Evolutionary conservation across 2,797 vertebrate genomes (phyloP).

Genomic region (Cirrhinus mrigala): DNA sequence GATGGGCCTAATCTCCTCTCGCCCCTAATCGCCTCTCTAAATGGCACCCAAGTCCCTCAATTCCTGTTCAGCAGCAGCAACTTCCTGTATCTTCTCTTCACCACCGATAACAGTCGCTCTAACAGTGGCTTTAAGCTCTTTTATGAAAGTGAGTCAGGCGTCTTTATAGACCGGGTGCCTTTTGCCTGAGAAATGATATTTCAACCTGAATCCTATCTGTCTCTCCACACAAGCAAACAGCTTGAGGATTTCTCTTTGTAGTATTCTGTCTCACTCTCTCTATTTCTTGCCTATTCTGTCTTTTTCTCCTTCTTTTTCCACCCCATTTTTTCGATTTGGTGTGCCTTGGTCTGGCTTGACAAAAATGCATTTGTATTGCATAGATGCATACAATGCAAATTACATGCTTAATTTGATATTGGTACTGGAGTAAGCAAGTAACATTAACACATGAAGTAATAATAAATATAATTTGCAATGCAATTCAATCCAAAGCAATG

Average conservation of each 20-base stretch:
- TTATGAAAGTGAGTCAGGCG: conserved; percentile 90
- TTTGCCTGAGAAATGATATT: conserved; percentile 41
- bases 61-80: conserved; percentile 95
- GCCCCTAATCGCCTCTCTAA: conserved; percentile 93
- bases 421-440: neutral
- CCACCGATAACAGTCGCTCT: conserved; percentile 96
- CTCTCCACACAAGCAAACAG: conserved; percentile 44
- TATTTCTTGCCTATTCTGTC: neutral
- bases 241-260: conserved; percentile 39
- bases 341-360: neutral
- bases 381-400: neutral
- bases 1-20: conserved; percentile 95
- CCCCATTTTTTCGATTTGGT: neutral
- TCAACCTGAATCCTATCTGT: conserved; percentile 15
- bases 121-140: conserved; percentile 99
- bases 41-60: conserved; percentile 96
- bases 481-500: neutral
- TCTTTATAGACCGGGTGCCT: conserved; percentile 25
- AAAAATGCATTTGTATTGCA: neutral
- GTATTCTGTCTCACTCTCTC: neutral
- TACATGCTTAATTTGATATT: neutral
- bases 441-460: neutral
- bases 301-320: neutral
- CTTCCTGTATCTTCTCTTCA: conserved; percentile 96
- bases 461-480: neutral